Base-by-base conservation (phyloP, 2,797 vertebrate genomes). In the Graptemys geographica region DNA sequence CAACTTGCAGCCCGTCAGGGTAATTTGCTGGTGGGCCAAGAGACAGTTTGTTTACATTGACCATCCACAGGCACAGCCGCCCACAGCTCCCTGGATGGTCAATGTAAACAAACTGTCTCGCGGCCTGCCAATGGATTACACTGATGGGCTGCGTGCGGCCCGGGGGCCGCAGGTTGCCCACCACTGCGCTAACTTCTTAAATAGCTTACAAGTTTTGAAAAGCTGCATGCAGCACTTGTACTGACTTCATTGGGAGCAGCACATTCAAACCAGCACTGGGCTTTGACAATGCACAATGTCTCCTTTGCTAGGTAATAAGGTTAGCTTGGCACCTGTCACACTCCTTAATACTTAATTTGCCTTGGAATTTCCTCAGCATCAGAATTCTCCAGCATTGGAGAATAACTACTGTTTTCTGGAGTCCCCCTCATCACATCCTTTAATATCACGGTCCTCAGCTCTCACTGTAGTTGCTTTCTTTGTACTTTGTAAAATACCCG, bases 361-460 rank as follows among this genome's bases (percentile, higher is more conserved):
- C 65, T 37, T 8, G 5, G 21, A 15, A 25, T 80, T 53, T 65
- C 41, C 62, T 69, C 79, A 88, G 59, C 10, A 10, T 18, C 37
- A 56, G 28, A 81, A 33, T n/a, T 53, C 37, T 18, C 51, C 79
- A 56, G 7, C 47, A 49, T 8, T 51, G 44, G 78, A 52, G 47
- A 62, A 51, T 62, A 87, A 80, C 41, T 44, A 56, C 79, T 21
- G 41, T 2, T 59, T 79, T 51, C n/a, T 88, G 12, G 37, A 76
- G 13, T 44, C 44, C 74, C 13, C 15, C 13, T 28, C 44, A 47
- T 28, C 44, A 59, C 27, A 56, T 44, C n/a, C 8, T 27, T 90
- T 81, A 21, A 1, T 21, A n/a, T n/a, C 23, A 81, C 0, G 5
- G 76, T 78, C 33, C 69, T 1, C 1, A n/a, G 25, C 25, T 41